Conservation (phyloP, 2,888 invertebrate genomes). For the Meiosimyza decipiens region DNA sequence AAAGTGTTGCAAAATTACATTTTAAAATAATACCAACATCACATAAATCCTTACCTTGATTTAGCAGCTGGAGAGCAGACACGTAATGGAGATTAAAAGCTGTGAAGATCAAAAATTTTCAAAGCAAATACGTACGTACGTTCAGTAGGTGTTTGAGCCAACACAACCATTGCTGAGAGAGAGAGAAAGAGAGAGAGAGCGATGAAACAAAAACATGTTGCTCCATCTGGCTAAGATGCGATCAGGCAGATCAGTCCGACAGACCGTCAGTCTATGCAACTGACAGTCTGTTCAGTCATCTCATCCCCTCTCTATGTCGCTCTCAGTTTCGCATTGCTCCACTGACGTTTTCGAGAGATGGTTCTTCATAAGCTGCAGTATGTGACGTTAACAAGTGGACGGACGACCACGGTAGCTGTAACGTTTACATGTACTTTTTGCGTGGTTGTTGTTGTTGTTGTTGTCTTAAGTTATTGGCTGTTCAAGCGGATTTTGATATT, state of each 20-base stretch:
- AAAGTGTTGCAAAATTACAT: too few relatives aligned
- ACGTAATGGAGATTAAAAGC: too few relatives aligned
- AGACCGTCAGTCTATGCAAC: neutral
- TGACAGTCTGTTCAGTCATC: neutral
- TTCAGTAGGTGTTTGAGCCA: too few relatives aligned
- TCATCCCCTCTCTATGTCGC: neutral
- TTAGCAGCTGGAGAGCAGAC: too few relatives aligned
- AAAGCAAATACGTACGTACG: too few relatives aligned
- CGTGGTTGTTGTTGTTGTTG: constrained; percentile 23
- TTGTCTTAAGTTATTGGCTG: neutral
- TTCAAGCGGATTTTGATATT: neutral
- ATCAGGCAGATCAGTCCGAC: neutral
- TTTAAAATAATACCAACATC: too few relatives aligned
- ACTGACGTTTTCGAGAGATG: constrained; percentile 23
- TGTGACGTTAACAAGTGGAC: neutral
- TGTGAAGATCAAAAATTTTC: too few relatives aligned
- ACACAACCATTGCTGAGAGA: too few relatives aligned
- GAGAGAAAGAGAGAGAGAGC: too few relatives aligned
- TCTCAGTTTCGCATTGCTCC: neutral
- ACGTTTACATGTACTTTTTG: constrained; percentile 34
- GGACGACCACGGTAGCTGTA: constrained; percentile 19
- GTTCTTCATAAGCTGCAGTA: neutral
- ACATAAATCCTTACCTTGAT: too few relatives aligned
- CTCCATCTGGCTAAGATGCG: neutral
- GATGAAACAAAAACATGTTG: too few relatives aligned